Base-by-base conservation (phyloP, 2,888 invertebrate genomes). In the Cheilosia scutellata region DNA sequence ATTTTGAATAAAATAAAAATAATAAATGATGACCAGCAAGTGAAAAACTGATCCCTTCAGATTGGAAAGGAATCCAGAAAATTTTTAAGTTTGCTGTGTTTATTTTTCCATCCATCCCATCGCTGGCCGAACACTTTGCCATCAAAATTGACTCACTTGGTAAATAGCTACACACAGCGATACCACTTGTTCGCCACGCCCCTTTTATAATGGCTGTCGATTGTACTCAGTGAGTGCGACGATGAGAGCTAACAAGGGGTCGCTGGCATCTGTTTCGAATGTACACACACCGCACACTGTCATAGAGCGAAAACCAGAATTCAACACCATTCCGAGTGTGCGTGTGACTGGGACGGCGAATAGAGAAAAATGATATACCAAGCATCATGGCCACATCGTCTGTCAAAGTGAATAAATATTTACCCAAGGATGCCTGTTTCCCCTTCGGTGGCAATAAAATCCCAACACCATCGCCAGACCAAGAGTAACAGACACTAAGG, bases 171-270 rank as follows among this genome's bases (percentile, higher is more conserved):
- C 25, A 60, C 55, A 80, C 53, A 25, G n/a, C 20, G 5, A 40
- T 27, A 60, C 37, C 16, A 62, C 66, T 53, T 53, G 31, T 53
- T 49, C 27, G 82, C 60, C 82, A 82, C 86, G 86, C 86, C 86
- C 76, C 66, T 77, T 86, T 86, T 72, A 72, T 68, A 86, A 86
- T 86, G 86, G 86, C 86, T 86, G 82, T 77, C 82, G 66, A 65
- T 33, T 55, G 40, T 29, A 44, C 57, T 44, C 60, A 5, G 44
- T 49, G 51, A 70, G 68, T 57, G 76, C 71, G 40, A 60, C 27
- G 20, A 20, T 20, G 47, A 44, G 47, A 55, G 37, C 31, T 79
- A 37, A 37, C 37, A 37, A 37, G 47, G 42, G 51, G 42, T 51
- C 11, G 51, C 60, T 40, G 60, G 55, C 68, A 66, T 60, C 65